A percentile compares a stretch with the other conserved stretches of the same genome.
These are phyloP conservation scores for Diabrotica undecimpunctata DNA, from an alignment of 1,140 invertebrate species.

Conservation along the genomic window DNA sequence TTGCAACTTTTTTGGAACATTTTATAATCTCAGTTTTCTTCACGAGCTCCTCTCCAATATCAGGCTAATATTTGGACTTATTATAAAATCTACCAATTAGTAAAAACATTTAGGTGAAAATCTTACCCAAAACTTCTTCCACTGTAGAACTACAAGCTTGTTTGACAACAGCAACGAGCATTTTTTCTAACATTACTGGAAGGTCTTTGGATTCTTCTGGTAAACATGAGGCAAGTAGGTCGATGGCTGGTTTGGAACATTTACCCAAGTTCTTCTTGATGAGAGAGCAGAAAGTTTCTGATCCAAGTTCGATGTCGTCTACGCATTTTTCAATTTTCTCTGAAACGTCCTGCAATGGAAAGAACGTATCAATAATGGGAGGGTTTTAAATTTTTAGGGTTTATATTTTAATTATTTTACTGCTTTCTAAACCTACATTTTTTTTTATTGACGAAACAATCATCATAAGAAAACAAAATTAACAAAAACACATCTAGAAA, in stretches of 20 bases:
- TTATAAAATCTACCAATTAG: too few species aligned
- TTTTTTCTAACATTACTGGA: constrained; percentile 11
- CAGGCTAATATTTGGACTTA: too few species aligned
- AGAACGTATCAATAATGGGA: background rate
- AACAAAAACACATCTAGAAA: too few species aligned
- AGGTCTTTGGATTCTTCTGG: constrained; percentile 24
- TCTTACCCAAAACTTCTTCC: constrained; percentile 26
- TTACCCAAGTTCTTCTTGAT: constrained; percentile 21
- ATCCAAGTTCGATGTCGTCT: constrained; percentile 15
- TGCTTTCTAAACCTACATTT: too few species aligned
- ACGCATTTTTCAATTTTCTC: constrained; percentile 20
- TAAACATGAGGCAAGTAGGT: constrained; percentile 13
- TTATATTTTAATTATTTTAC: too few species aligned
- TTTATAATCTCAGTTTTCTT: too few species aligned
- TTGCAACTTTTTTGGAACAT: too few species aligned
- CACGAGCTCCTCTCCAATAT: too few species aligned
- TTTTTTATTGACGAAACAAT: too few species aligned
- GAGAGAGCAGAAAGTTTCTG: constrained; percentile 23
- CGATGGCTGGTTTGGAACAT: constrained; percentile 15
- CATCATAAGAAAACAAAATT: too few species aligned
- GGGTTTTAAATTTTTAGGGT: too few species aligned
- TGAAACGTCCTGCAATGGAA: constrained; percentile 13
- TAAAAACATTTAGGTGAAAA: background rate
- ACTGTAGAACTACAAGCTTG: constrained; percentile 22
- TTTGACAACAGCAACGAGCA: constrained; percentile 9